Evolutionary conservation across 2,113 vertebrate species (phyloP).

Genomic region (Dascyllus trimaculatus): DNA sequence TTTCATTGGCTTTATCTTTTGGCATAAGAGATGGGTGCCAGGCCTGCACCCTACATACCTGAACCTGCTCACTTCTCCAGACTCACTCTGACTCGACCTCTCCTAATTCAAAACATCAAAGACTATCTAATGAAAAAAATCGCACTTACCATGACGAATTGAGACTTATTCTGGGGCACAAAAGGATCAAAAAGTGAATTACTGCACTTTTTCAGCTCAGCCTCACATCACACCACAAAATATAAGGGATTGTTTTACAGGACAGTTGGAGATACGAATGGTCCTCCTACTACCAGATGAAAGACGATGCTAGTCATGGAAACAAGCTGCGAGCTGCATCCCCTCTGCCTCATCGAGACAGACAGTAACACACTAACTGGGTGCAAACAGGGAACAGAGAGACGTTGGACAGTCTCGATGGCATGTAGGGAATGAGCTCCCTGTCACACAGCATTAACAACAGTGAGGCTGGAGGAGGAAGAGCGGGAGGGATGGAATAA

Average conservation of each 20-base stretch:
- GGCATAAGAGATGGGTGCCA: slow-evolving; percentile 52
- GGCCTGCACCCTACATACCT: slow-evolving; percentile 63
- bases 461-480: slow-evolving; percentile 29
- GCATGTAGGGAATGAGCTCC: slow-evolving; percentile 68
- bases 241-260: slow-evolving; percentile 32
- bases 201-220: slow-evolving; percentile 3
- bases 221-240: slow-evolving; percentile 23
- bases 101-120: slow-evolving; percentile 76
- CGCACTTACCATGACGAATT: slow-evolving; percentile 36
- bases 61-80: slow-evolving; percentile 48
- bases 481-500: slow-evolving; percentile 47
- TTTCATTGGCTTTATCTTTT: slow-evolving; percentile 69
- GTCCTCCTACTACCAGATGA: slow-evolving; percentile 29
- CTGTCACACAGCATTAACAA: slow-evolving; percentile 62
- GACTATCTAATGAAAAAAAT: slow-evolving; percentile 41
- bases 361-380: slow-evolving; percentile 45
- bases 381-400: slow-evolving; percentile 49
- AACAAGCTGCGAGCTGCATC: slow-evolving; percentile 47
- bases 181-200: slow-evolving; percentile 21
- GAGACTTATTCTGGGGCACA: slow-evolving; percentile 17
- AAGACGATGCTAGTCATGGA: slow-evolving; percentile 44
- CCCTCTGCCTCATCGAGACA: slow-evolving; percentile 33
- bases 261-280: slow-evolving; percentile 19
- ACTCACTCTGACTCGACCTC: slow-evolving; percentile 54
- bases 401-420: slow-evolving; percentile 45